Evolutionary conservation across 2,888 invertebrate species (phyloP), one percentile per base, ranked within the genome.

Genomic region (Eristalis tenax): DNA sequence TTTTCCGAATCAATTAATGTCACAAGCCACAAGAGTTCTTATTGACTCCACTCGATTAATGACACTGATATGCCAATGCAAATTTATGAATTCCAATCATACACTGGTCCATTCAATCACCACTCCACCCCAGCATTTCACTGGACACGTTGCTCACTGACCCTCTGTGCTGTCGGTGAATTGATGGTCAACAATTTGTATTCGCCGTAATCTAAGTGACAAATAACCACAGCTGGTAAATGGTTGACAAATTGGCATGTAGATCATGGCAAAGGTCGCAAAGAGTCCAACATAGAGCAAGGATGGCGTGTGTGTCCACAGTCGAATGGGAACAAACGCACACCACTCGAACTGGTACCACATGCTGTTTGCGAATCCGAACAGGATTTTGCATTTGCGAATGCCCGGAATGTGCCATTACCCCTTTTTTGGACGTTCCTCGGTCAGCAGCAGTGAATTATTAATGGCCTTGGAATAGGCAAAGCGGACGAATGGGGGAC

Each of bases 221-320:
- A 87, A 87, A 87, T 87, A 83, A 87, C 87, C 87, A 79, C 87
- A 83, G 69, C 76, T 82, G 82, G 76, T 65, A 82, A 87, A 71
- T 83, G 83, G 79, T 73, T 87, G 87, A 87, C 83, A 87, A 87
- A 87, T 87, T 87, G 87, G 79, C 87, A 87, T 83, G 79, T 80
- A 83, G 75, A 87, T 80, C 79, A 83, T 73, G 59, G 63, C 59
- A 64, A 79, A 75, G 75, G 83, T 65, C 63, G 35, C 64, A 79
- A 73, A 69, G 80, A 66, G 63, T 66, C 69, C 38, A 61, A 57
- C 40, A 61, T 23, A n/a, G 59, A 63, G 63, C n/a, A 43, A 65
- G 63, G 32, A 73, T 76, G 70, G 18, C 18, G 18, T 78, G 64
- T 80, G 71, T 76, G 57, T 43, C 59, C 69, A 68, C 66, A 71